Conservation (phyloP, 64 coral and sea anemone genomes). For the Dendronephthya gigantea region DNA sequence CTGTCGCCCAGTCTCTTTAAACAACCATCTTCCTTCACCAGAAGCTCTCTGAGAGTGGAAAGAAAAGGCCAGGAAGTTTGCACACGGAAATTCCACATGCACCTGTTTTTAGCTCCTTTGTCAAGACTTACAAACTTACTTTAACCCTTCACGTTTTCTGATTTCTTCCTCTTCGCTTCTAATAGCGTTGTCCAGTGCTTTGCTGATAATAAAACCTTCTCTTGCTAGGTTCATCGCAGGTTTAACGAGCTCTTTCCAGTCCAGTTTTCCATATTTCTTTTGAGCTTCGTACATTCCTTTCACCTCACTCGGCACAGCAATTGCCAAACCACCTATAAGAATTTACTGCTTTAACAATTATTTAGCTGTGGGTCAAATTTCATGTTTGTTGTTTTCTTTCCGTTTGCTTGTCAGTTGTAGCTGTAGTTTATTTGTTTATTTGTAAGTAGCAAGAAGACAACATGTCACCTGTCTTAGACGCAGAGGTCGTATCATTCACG, state of each 20-base stretch:
- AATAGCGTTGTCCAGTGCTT: slow-evolving; percentile 34
- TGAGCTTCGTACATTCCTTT: too few relatives aligned
- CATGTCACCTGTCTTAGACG: slow-evolving; percentile 39
- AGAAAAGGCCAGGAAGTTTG: background rate
- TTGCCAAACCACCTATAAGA: slow-evolving; percentile 33
- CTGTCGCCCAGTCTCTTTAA: slow-evolving; percentile 41
- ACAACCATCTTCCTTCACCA: slow-evolving; percentile 45
- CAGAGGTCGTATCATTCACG: slow-evolving; percentile 37
- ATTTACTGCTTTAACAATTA: too few relatives aligned
- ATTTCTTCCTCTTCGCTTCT: slow-evolving; percentile 10
- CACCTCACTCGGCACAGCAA: slow-evolving; percentile 43
- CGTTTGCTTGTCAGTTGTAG: too few relatives aligned
- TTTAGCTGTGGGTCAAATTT: too few relatives aligned
- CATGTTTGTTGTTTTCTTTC: too few relatives aligned
- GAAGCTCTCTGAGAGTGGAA: background rate
- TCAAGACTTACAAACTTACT: slow-evolving; percentile 13
- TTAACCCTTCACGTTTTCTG: slow-evolving; percentile 27
- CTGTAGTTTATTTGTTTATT: too few relatives aligned
- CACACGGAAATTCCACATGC: too few relatives aligned
- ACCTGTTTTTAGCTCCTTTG: too few relatives aligned
- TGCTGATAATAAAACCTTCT: slow-evolving; percentile 47
- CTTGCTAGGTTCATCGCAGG: slow-evolving; percentile 37
- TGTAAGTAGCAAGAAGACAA: too few relatives aligned
- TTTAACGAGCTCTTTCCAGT: slow-evolving; percentile 36
- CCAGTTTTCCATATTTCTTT: slow-evolving; percentile 27